A percentile compares a stretch with the other conserved stretches of the same genome.
These are phyloP conservation scores for Eilema caniola DNA, from an alignment of 2,888 invertebrate genomes.

Conservation along the genomic window DNA sequence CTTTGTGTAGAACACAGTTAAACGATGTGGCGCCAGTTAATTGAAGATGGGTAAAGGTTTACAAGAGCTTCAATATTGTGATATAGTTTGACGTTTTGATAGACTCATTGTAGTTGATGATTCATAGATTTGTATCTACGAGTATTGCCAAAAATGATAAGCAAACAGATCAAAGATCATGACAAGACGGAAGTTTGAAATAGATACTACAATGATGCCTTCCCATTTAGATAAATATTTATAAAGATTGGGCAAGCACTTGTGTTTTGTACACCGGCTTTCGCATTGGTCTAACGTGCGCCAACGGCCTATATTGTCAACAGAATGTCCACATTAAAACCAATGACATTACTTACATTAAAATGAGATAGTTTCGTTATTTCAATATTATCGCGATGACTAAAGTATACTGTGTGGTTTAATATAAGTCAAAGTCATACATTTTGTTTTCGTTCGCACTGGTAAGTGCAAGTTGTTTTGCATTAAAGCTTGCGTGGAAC, in stretches of 20 bases:
- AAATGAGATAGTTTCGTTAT: neutral
- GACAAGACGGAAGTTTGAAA: constrained; percentile 4
- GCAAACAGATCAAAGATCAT: constrained; percentile 9
- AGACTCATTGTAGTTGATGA: constrained; percentile 6
- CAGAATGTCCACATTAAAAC: neutral
- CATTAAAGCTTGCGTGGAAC: too few species aligned
- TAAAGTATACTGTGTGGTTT: too few species aligned
- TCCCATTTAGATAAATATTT: constrained; percentile 9
- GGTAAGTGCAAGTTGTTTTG: too few species aligned
- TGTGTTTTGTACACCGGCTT: neutral
- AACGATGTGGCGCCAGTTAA: neutral
- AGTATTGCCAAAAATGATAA: constrained; percentile 12
- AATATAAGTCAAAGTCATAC: too few species aligned
- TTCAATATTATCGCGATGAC: too few species aligned
- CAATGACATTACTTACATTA: neutral
- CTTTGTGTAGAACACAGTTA: neutral
- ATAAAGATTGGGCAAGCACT: neutral
- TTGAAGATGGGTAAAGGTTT: neutral
- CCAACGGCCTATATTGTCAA: neutral
- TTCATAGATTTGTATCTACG: constrained; percentile 8
- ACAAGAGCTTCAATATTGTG: neutral
- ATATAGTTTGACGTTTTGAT: neutral
- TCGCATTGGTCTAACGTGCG: neutral
- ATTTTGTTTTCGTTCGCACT: too few species aligned
- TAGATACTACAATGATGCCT: neutral